Base-by-base conservation (phyloP, 1,140 invertebrate genomes). In the Rhyzopertha dominica region DNA sequence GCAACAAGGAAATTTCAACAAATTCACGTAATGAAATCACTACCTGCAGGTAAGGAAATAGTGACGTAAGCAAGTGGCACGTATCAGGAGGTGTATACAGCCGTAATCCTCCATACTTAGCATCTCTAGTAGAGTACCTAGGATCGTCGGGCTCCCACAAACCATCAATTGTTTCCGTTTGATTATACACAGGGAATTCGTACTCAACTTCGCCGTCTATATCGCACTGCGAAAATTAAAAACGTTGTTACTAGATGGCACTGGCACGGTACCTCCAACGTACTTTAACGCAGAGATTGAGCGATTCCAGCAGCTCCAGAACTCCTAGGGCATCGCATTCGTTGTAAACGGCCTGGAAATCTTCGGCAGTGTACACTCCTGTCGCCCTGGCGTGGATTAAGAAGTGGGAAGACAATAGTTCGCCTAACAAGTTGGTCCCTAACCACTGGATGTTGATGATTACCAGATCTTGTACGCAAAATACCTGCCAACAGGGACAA, bases 101-200 rank as follows among this genome's bases (percentile, higher is more conserved):
- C 28, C 80, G 65, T 26, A 87, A 66, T 25, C 86, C 87, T 12
- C 80, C 81, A 59, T 89, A 88, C 20, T 79, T 74, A 19, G 73
- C 67, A 36, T 72, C 63, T 16, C 65, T 65, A 25, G 72, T 65
- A 30, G 59, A 40, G 49, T 80, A 80, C 24, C 73, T 63, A 12
- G 74, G 68, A 54, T 80, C 74, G 59, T 80, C 75, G 20, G 75
- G 70, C 50, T 82, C 78, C 87, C 86, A 90, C 14, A 88, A 64
- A 23, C 84, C 84, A 20, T 79, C 77, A 10, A 87, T 63, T 8
- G 80, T 78, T 61, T 87, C 85, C 7, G 81, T 74, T 29, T 85
- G 71, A 65, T 88, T 89, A 53, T 87, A 81, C 56, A 82, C 81
- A 1, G 87, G 87, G 62, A 91, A 87, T 71, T 90, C 87, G 60